Conservation (phyloP, 2,888 invertebrate species). For the Melanophora roralis region DNA sequence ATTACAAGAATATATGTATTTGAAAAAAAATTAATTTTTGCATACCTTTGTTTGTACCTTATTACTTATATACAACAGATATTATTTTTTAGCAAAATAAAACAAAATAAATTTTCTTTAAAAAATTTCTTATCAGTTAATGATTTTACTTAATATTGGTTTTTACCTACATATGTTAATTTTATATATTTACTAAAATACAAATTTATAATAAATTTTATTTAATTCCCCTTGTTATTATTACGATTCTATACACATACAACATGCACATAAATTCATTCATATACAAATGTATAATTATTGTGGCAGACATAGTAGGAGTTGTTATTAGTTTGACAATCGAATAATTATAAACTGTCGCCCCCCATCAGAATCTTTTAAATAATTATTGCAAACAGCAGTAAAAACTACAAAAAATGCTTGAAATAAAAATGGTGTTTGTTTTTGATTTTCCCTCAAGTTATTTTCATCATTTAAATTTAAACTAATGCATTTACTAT, state of each 20-base stretch:
- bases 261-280: neutral
- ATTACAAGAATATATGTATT: conserved; percentile 3
- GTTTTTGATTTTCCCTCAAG: conserved; percentile 26
- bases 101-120: neutral
- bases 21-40: conserved; percentile 14
- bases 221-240: too few species aligned
- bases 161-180: too few species aligned
- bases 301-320: neutral
- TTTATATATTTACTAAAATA: neutral
- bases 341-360: conserved; percentile 59
- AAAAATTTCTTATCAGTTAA: neutral
- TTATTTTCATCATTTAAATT: neutral
- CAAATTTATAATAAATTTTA: conserved; percentile 42
- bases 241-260: too few species aligned
- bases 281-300: neutral
- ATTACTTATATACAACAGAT: too few species aligned
- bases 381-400: conserved; percentile 50
- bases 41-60: too few species aligned
- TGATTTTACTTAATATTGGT: neutral
- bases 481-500: neutral
- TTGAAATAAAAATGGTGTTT: conserved; percentile 32
- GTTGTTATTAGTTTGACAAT: conserved; percentile 33
- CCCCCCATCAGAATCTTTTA: conserved; percentile 56
- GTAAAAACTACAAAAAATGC: neutral
- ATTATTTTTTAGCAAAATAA: conserved; percentile 2